Evolutionary conservation across 2,113 vertebrate species (phyloP).

Genomic region (Tringa solitaria): DNA sequence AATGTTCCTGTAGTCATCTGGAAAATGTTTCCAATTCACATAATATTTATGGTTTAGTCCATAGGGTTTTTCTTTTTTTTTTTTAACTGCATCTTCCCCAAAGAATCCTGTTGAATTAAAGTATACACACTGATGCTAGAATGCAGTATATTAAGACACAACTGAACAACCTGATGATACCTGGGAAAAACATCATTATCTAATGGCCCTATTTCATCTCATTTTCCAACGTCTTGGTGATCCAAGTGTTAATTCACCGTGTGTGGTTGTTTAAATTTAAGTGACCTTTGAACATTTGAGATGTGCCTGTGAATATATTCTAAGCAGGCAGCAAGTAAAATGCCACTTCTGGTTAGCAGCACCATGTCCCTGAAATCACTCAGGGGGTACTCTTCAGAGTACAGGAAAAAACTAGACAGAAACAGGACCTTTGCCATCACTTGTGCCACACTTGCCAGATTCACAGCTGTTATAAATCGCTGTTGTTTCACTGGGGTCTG

Average conservation of each 20-base stretch:
- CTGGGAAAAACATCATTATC: neutral
- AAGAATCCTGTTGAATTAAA: neutral
- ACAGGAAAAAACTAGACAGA: neutral
- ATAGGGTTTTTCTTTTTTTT: neutral
- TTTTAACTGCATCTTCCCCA: neutral
- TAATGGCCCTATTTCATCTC: neutral
- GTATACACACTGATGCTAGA: neutral
- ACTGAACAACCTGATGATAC: neutral
- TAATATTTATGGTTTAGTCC: neutral
- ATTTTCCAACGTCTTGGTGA: neutral
- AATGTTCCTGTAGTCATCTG: neutral
- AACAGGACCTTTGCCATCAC: neutral
- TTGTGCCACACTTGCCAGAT: neutral
- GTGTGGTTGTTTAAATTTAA: neutral
- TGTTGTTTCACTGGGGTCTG: neutral
- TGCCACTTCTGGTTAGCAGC: neutral
- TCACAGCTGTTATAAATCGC: neutral
- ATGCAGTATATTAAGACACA: neutral
- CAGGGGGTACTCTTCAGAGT: neutral
- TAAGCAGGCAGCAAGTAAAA: neutral
- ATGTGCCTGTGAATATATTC: neutral
- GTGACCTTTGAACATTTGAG: neutral
- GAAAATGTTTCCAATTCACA: neutral
- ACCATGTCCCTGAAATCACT: neutral
- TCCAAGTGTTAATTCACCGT: neutral